A percentile compares a stretch with the other conserved stretches of the same genome.
Evolutionary conservation across 2,113 vertebrate genomes (phyloP).

Genomic region (Tetrao urogallus): DNA sequence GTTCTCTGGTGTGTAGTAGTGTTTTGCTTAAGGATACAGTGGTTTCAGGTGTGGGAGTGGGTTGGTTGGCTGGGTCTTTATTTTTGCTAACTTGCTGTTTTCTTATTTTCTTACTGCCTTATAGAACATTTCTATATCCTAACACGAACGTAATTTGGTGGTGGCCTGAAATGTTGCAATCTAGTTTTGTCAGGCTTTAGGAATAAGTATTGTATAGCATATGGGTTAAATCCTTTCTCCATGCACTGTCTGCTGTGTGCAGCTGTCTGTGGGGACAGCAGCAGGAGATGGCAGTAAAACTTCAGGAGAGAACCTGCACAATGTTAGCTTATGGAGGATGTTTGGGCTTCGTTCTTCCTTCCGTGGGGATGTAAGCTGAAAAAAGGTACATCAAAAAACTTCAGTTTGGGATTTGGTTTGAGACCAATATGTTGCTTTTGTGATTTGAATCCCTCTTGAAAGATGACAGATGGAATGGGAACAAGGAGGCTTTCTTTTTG

Average conservation of each 20-base stretch:
- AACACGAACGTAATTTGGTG: neutral
- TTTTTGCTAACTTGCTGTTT: neutral
- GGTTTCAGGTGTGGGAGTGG: neutral
- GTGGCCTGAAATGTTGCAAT: neutral
- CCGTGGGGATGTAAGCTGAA: neutral
- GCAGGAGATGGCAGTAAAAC: constrained; percentile 15
- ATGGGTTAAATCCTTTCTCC: neutral
- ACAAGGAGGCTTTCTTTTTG: neutral
- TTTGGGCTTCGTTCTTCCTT: neutral
- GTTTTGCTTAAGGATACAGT: neutral
- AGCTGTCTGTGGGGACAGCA: neutral
- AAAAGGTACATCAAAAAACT: neutral
- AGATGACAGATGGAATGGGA: neutral
- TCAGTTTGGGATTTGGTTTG: neutral
- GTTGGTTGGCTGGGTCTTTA: neutral
- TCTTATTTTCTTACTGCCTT: neutral
- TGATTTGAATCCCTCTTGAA: neutral
- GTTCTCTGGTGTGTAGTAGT: neutral
- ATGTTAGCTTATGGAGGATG: neutral
- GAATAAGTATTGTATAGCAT: neutral
- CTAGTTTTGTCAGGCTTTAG: neutral
- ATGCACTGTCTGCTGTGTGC: neutral
- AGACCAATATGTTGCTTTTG: neutral
- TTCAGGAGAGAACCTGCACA: neutral
- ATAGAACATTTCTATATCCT: neutral